These are phyloP conservation scores for Lasioglossum morio DNA, from an alignment of 2,888 invertebrate genomes.

Conservation along the genomic window DNA sequence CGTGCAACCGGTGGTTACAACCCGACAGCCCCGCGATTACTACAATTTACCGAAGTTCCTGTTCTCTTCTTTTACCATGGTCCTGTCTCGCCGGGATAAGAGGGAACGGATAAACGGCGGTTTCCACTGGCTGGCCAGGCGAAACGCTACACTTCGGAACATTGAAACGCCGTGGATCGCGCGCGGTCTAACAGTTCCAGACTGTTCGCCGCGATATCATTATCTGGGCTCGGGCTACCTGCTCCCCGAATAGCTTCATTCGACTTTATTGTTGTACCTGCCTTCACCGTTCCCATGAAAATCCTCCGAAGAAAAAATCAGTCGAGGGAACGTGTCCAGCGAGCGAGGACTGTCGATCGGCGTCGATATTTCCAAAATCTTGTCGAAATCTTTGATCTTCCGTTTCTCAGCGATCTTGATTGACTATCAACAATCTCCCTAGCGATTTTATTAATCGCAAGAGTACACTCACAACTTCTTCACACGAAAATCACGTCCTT, in stretches of 20 bases:
- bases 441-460: too few species aligned
- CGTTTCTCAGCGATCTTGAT: not conserved
- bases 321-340: not conserved
- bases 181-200: slow-evolving; percentile 7
- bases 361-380: not conserved
- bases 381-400: not conserved
- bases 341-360: not conserved
- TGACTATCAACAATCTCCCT: not conserved
- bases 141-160: slow-evolving; percentile 23
- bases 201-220: slow-evolving; percentile 45
- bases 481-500: too few species aligned
- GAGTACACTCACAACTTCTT: too few species aligned
- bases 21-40: slow-evolving; percentile 40
- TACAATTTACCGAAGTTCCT: slow-evolving; percentile 47
- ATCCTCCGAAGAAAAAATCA: not conserved
- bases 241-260: slow-evolving; percentile 40
- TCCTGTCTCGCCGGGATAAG: not conserved
- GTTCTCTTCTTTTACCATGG: slow-evolving; percentile 12
- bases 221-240: slow-evolving; percentile 34
- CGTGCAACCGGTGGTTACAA: slow-evolving; percentile 50
- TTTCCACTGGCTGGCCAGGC: slow-evolving; percentile 16
- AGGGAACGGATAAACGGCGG: slow-evolving; percentile 20
- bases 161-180: slow-evolving; percentile 15
- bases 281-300: not conserved
- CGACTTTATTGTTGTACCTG: not conserved